These are phyloP conservation scores for Hepsetus odoe DNA, from an alignment of 2,113 vertebrate species.

Conservation along the genomic window DNA sequence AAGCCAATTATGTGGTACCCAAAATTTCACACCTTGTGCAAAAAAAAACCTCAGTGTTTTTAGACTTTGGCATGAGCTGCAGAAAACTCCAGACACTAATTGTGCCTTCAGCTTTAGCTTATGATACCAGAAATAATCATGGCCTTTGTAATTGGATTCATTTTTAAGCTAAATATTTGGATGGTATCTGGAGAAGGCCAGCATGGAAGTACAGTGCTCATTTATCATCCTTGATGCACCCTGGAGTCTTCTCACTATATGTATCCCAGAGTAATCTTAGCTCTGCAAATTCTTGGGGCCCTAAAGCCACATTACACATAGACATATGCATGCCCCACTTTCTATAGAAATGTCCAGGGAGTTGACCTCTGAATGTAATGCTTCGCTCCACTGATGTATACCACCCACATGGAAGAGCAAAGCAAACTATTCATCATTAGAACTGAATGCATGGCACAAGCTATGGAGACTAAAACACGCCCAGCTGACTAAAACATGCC, in stretches of 20 bases:
- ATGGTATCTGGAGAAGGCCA: conserved; percentile 24
- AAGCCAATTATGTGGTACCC: conserved; percentile 57
- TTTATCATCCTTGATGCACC: conserved; percentile 35
- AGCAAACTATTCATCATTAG: conserved; percentile 41
- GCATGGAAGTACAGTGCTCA: conserved; percentile 29
- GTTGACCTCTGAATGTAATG: conserved; percentile 40
- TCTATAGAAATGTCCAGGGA: conserved; percentile 36
- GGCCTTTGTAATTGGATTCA: conserved; percentile 28
- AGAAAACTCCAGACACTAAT: conserved; percentile 22
- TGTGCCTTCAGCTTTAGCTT: conserved; percentile 10
- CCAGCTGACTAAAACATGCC: conserved; percentile 40
- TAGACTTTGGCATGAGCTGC: conserved; percentile 8
- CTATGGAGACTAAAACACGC: conserved; percentile 15
- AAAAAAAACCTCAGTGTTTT: conserved; percentile 6
- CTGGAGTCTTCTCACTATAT: conserved; percentile 6
- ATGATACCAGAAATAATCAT: conserved; percentile 7
- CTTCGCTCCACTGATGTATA: conserved; percentile 41
- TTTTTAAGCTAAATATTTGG: conserved; percentile 39
- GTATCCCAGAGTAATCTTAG: conserved; percentile 33
- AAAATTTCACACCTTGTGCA: conserved; percentile 66
- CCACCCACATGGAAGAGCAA: conserved; percentile 47
- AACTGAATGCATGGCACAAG: conserved; percentile 30
- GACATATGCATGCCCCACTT: conserved; percentile 32
- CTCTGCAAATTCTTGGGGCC: conserved; percentile 33
- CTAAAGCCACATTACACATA: conserved; percentile 39